Evolutionary conservation across 1,140 invertebrate species (phyloP), one percentile per base, ranked within the genome.

Genomic region (Calliphora vicina): DNA sequence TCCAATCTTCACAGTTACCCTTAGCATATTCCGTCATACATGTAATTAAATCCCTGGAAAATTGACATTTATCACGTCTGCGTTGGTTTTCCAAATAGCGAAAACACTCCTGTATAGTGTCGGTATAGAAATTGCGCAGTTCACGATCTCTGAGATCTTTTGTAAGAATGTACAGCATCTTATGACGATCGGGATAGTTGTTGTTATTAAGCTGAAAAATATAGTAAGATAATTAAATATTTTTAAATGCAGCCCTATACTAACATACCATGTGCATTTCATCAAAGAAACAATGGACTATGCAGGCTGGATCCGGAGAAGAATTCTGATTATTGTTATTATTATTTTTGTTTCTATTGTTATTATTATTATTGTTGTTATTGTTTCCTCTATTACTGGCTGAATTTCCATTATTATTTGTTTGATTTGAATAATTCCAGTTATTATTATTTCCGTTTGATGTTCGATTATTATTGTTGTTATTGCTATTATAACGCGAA

Each of bases 1-100:
- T 90, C 92, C 92, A 92, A 82, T 93, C 92, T 61, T 93, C 92
- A 86, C 92, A 93, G 83, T 92, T 92, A 0, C 91, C 89, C 85
- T 91, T 90, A 0, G 92, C 92, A 83, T 92, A 92, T 83, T 93
- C 92, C 0, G 92, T 91, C 83, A 93, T 88, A 84, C 92, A 93
- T 67, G 91, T 89, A 76, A 93, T 86, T 10, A 93, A 86, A 72
- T 92, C 92, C 81, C 90, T 91, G 0, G 92, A 91, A 83, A 91
- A 92, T 50, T 90, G 85, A 83, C 92, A 93, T 84, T 92, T 92
- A 43, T 93, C 91, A 72, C 90, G 89, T 25, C 76, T 73, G 88
- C 91, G 90, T 84, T 91, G 91, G 84, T 91, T 91, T 71, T 92
- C 90, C 72, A 93, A 82, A 73, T 92, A 92, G 83, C 92, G 91